Conservation (phyloP, 1,140 invertebrate genomes). For the Hyposmocoma kahamanoa region DNA sequence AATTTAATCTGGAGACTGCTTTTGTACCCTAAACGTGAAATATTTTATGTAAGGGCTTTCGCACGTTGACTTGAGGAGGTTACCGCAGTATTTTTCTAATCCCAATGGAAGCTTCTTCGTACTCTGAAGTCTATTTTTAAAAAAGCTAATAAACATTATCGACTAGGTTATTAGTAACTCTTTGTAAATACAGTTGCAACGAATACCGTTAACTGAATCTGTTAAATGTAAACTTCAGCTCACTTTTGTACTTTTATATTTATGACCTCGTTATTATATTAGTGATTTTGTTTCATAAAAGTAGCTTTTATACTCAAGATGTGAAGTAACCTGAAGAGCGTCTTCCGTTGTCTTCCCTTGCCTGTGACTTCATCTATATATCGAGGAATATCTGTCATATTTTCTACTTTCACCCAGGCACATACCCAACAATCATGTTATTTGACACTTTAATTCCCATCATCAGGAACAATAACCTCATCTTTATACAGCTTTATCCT, state of each 20-base stretch:
- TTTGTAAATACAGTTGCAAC: slow-evolving; percentile 44
- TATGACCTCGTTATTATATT: background rate
- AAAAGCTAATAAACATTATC: slow-evolving; percentile 1
- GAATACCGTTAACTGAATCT: slow-evolving; percentile 30
- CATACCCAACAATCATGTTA: slow-evolving; percentile 20
- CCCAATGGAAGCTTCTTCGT: slow-evolving; percentile 42
- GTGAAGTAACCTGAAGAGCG: slow-evolving; percentile 21
- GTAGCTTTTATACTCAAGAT: slow-evolving; percentile 13
- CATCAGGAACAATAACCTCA: background rate
- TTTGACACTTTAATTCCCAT: slow-evolving; percentile 12
- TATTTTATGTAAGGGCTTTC: slow-evolving; percentile 65
- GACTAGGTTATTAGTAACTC: slow-evolving; percentile 2
- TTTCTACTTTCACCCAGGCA: slow-evolving; percentile 24
- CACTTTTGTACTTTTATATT: slow-evolving; percentile 70
- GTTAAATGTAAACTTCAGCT: slow-evolving; percentile 29
- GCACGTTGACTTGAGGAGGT: slow-evolving; percentile 56
- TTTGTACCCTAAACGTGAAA: slow-evolving; percentile 69
- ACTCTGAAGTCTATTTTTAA: slow-evolving; percentile 26
- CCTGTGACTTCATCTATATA: slow-evolving; percentile 22
- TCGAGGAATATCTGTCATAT: slow-evolving; percentile 26
- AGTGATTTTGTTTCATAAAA: slow-evolving; percentile 9
- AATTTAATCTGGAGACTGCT: slow-evolving; percentile 73
- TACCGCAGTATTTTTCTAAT: slow-evolving; percentile 70
- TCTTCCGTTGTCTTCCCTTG: slow-evolving; percentile 61
- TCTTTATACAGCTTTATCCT: background rate